Evolutionary conservation across 2,888 invertebrate genomes (phyloP), one percentile per base, ranked within the genome.

Genomic region (Epinotia bilunana): DNA sequence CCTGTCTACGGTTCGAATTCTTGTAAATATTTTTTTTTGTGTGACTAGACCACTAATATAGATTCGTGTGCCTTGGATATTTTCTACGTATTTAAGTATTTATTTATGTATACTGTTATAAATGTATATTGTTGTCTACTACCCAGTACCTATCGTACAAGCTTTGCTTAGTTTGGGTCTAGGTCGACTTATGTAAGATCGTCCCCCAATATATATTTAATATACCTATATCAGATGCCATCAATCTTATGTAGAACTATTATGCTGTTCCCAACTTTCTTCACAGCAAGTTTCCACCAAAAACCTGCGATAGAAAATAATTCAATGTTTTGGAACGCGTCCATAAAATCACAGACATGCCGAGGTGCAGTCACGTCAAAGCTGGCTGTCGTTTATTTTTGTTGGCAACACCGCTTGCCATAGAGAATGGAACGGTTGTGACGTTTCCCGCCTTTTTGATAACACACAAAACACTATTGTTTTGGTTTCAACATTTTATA

Each of bases 291-390:
- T 53, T 33, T 33, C 49, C 61, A 7, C 0, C 28, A 16, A 53
- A 58, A 69, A 69, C 58, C 58, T 18, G 46, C 23, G 16, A 71
- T 61, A 71, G 23, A 60, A 60, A 46, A 75, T 71, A 71, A 71
- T 64, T 70, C 28, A 12, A 60, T 46, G 61, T 67, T 70, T 69
- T 75, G 65, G 74, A 75, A 75, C 65, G 4, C 55, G 55, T 65
- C 65, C 70, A 74, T 63, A 64, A 70, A 74, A 70, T 64, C 74
- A 75, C 74, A 57, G 55, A 53, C 55, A 60, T 60, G 60, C 49
- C 33, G 60, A 28, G 69, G 55, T 65, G 70, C 74, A 61, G 74
- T 61, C 65, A 61, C 46, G 74, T 75, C 71, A 67, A 65, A 53
- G 53, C 28, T 9, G 23, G 39, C 12, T 43, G 28, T 75, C 65